phyloP scores from a whole-genome alignment of 2,797 vertebrate genomes.

The Benthosema pterotum region DNA sequence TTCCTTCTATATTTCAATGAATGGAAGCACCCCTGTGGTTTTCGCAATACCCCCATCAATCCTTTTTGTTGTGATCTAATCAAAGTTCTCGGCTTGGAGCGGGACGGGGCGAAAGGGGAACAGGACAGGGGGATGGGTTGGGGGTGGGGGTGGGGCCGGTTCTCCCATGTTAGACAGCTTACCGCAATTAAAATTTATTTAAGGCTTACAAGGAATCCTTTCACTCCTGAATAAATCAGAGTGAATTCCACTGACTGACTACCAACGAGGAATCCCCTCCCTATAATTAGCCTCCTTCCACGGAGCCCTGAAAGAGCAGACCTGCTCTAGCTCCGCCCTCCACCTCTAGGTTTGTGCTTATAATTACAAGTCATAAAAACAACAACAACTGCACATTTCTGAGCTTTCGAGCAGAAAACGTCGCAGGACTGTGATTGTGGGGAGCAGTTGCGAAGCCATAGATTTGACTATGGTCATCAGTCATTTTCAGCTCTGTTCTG shows the following conservation, averaged over 20 bases:
- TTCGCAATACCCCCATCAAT: constrained; percentile 49
- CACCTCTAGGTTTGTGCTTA: constrained; percentile 52
- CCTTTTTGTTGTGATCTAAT: constrained; percentile 67
- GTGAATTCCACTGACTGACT: constrained; percentile 71
- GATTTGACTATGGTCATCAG: constrained; percentile 31
- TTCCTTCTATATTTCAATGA: constrained; percentile 25
- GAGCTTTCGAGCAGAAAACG: constrained; percentile 27
- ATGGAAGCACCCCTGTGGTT: constrained; percentile 39
- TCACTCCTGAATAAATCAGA: constrained; percentile 79
- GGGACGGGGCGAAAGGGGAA: constrained; percentile 30
- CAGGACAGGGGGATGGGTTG: neutral
- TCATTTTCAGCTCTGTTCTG: neutral
- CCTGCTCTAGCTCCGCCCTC: constrained; percentile 21
- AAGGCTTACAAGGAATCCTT: constrained; percentile 79
- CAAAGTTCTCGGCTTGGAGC: constrained; percentile 67
- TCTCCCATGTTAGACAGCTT: constrained; percentile 75
- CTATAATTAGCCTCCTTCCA: constrained; percentile 77
- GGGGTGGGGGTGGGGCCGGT: constrained; percentile 11
- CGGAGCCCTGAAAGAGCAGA: constrained; percentile 50
- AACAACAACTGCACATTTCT: constrained; percentile 60
- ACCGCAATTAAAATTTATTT: constrained; percentile 85
- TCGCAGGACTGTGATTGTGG: constrained; percentile 24
- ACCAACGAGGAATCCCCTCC: constrained; percentile 69
- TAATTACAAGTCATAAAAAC: constrained; percentile 73
- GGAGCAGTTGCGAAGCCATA: constrained; percentile 37